Evolutionary conservation across 2,888 invertebrate species (phyloP), one percentile per base, ranked within the genome.

Genomic region (Epirrhoe tristata): DNA sequence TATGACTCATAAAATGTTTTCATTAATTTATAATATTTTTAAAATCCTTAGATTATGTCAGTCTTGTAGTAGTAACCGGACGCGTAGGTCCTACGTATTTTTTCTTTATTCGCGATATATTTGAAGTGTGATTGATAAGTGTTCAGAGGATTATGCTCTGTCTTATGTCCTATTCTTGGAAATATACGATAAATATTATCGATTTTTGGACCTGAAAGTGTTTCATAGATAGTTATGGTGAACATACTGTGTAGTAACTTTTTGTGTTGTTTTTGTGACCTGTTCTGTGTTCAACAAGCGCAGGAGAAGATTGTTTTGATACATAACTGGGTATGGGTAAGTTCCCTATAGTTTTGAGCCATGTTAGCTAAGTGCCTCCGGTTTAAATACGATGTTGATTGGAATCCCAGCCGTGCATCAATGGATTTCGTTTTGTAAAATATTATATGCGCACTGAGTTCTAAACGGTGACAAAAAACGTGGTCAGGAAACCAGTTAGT

Each of bases 131-230:
- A 34, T 54, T 14, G 58, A 58, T 54, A 64, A 59, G 65, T 56
- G 6, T 46, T 62, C 62, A 14, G 54, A 34, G 52, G 64, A 67
- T 63, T 71, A 71, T 71, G 69, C 56, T 46, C 52, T 68, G 56
- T 66, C 57, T 65, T 46, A 64, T 66, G 63, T 65, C 63, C 16
- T 61, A 46, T 52, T 58, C 57, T 57, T 67, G 58, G 51, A 68
- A 65, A 56, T 66, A 67, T 14, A 64, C 62, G 32, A 70, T 74
- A 16, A 70, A 74, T 43, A 66, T 71, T 65, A 73, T 73, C 54
- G 74, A 72, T 58, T 74, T 74, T 67, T 74, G 74, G 74, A 74
- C 72, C 59, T 74, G 70, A 73, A 36, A 34, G 31, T 60, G n/a
- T 50, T 16, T n/a, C 24, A 58, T 6, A 36, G 53, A 31, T 52